phyloP scores from a whole-genome alignment of 2,888 invertebrate genomes.

The Sthenelais limicola region DNA sequence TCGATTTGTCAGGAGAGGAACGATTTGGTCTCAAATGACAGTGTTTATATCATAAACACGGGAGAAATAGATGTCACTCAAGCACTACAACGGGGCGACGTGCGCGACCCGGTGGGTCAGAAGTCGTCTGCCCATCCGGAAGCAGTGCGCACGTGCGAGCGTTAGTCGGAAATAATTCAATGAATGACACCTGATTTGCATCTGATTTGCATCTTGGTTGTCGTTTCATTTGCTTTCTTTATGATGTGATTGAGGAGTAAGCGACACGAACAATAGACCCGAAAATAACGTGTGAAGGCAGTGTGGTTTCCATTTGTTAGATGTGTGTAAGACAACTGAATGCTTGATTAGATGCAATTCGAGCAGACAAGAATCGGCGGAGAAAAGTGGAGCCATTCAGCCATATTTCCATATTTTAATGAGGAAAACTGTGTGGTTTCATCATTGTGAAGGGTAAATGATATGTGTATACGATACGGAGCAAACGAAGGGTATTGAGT shows the following conservation, averaged over 20 bases:
- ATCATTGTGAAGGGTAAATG: too few species aligned
- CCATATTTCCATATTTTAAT: conserved; percentile 25
- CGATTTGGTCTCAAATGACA: conserved; percentile 30
- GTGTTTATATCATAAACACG: conserved; percentile 29
- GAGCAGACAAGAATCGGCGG: neutral
- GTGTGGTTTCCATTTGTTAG: conserved; percentile 31
- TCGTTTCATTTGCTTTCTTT: conserved; percentile 17
- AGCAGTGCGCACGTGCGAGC: conserved; percentile 32
- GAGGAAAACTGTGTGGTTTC: too few species aligned
- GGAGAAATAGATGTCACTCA: conserved; percentile 32
- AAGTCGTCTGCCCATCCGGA: conserved; percentile 37
- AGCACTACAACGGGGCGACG: neutral
- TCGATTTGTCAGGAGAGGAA: conserved; percentile 21
- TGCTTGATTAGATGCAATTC: conserved; percentile 34
- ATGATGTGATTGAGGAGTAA: too few species aligned
- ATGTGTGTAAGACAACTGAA: conserved; percentile 30
- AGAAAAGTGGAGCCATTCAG: conserved; percentile 16
- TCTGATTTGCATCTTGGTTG: conserved; percentile 31
- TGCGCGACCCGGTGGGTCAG: conserved; percentile 5
- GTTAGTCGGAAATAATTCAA: conserved; percentile 33
- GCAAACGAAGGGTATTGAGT: too few species aligned
- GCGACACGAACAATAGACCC: too few species aligned
- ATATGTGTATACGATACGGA: too few species aligned
- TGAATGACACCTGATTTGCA: conserved; percentile 36
- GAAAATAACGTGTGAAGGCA: too few species aligned